Evolutionary conservation across 2,888 invertebrate species (phyloP).

Genomic region (Mythimna impura): DNA sequence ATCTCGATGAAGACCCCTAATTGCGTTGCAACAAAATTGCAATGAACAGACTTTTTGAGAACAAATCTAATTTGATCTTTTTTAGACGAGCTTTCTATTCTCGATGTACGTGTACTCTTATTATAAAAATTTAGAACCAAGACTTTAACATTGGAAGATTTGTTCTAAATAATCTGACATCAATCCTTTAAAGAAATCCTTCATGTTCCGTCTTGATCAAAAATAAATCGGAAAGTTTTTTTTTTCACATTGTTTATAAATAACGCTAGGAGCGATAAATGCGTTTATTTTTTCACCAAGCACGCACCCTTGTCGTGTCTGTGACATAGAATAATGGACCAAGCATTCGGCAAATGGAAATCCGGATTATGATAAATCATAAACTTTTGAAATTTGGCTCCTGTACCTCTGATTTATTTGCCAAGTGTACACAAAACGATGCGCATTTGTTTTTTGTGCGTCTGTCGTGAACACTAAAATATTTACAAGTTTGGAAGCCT

Average conservation of each 20-base stretch:
- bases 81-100: too few species aligned
- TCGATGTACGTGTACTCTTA: too few species aligned
- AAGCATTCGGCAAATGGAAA: conserved; percentile 87
- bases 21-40: background rate
- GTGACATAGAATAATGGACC: conserved; percentile 89
- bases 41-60: background rate
- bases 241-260: conserved; percentile 59
- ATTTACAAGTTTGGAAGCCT: conserved; percentile 52
- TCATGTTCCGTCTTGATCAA: conserved; percentile 34
- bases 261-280: conserved; percentile 58
- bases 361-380: conserved; percentile 90
- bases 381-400: conserved; percentile 88
- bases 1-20: background rate
- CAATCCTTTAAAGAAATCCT: conserved; percentile 11
- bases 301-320: conserved; percentile 87
- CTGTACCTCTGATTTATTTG: conserved; percentile 86
- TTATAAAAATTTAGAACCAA: background rate
- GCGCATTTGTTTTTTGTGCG: conserved; percentile 74
- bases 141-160: too few species aligned
- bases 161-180: background rate
- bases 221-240: conserved; percentile 46
- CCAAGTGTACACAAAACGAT: conserved; percentile 81
- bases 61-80: background rate
- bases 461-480: conserved; percentile 65
- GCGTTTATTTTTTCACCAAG: conserved; percentile 79